phyloP scores from a whole-genome alignment of 2,113 vertebrate genomes.

The Sarotherodon lohbergeri region DNA sequence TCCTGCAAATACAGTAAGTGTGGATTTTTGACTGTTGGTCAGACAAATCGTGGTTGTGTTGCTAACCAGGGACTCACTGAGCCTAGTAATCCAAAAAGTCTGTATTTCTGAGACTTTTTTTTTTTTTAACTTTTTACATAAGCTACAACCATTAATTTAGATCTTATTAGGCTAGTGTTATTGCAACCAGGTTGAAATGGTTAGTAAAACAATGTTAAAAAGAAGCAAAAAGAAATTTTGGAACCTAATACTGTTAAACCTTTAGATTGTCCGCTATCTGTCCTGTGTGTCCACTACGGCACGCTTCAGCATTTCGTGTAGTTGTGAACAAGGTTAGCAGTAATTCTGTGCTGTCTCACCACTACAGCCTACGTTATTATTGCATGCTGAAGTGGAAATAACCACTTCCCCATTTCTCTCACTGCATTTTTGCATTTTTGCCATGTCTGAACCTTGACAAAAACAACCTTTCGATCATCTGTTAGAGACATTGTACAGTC shows the following conservation, averaged over 20 bases:
- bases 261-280: rapidly evolving
- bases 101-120: not conserved
- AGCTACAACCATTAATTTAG: not conserved
- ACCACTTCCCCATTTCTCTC: not conserved
- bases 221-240: not conserved
- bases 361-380: not conserved
- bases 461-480: not conserved
- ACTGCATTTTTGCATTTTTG: not conserved
- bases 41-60: not conserved
- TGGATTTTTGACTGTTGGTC: not conserved
- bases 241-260: not conserved
- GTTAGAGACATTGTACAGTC: not conserved
- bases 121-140: not conserved
- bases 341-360: not conserved
- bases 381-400: not conserved
- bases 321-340: not conserved
- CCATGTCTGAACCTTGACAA: not conserved
- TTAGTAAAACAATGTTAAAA: not conserved
- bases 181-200: rapidly evolving
- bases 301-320: not conserved
- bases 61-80: rapidly evolving
- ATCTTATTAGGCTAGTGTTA: not conserved
- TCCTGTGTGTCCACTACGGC: not conserved
- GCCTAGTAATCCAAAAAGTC: not conserved
- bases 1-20: not conserved